Base-by-base conservation (phyloP, 1,140 invertebrate genomes). In the Anadara kagoshimensis region DNA sequence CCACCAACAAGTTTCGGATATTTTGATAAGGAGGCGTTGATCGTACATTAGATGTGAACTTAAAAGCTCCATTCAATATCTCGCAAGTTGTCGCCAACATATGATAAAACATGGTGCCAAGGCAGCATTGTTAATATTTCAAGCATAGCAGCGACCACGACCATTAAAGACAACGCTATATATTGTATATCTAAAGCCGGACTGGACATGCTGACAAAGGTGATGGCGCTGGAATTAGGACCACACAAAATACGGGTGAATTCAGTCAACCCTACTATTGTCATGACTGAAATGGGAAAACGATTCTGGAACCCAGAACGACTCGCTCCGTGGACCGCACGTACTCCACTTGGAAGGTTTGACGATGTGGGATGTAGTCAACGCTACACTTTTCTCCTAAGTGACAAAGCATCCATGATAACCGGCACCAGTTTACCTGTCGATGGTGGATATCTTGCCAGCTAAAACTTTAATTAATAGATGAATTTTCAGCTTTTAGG, bases 101-200 rank as follows among this genome's bases (percentile, higher is more conserved):
- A 93, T 96, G 92, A 91, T 95, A 22, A 87, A 92, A 58, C 90
- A 93, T n/a, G 76, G 82, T 89, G 88, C 49, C 90, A 91, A 51
- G 95, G 95, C 47, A 91, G 93, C 43, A 96, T 98, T 77, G 96
- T 98, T 0, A 97, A 97, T 85, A 86, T 97, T 16, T 97, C 96
- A 0, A 96, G 95, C 5, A 93, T 95, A 84, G 87, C 86, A 18
- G 83, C 91, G 1, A 78, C 92, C 77, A 92, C 91, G 45, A 95
- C 94, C 22, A 85, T 97, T 22, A 87, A 89, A 47, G 92, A 95
- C 80, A 95, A 96, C 86, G 82, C 93, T 0, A 91, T 93, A n/a
- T 97, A 97, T 84, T 93, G 93, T 86, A 87, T 86, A 4, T 89
- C 91, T 0, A 93, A 93, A 84, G 91, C 86, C 12, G 92, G 91